These are phyloP conservation scores for Oryzias sinensis DNA, from an alignment of 2,797 vertebrate genomes.

Conservation along the genomic window DNA sequence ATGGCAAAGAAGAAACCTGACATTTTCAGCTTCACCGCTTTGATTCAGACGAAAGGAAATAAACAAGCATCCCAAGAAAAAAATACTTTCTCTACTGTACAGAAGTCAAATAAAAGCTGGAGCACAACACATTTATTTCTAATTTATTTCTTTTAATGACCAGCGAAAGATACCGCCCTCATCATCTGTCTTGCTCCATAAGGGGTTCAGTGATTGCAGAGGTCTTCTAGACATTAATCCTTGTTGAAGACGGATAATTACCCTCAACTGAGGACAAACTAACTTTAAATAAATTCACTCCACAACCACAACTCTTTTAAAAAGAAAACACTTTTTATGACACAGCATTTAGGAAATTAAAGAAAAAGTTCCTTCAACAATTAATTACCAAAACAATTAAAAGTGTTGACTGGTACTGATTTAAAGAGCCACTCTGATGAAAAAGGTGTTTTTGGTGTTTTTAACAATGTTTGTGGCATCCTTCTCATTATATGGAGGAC, in stretches of 20 bases:
- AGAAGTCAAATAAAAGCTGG: constrained; percentile 35
- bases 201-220: constrained; percentile 51
- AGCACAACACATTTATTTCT: constrained; percentile 54
- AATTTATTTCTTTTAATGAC: constrained; percentile 46
- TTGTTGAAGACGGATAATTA: constrained; percentile 53
- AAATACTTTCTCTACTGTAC: constrained; percentile 22
- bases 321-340: not conserved
- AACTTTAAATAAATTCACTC: constrained; percentile 31
- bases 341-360: constrained; percentile 14
- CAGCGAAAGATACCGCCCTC: constrained; percentile 30
- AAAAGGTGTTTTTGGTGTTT: too few relatives aligned
- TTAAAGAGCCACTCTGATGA: too few relatives aligned
- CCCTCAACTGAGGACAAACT: constrained; percentile 38
- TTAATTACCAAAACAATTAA: too few relatives aligned
- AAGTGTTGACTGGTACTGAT: too few relatives aligned
- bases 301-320: constrained; percentile 2
- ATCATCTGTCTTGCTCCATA: constrained; percentile 50
- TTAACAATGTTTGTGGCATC: too few relatives aligned
- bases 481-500: too few relatives aligned
- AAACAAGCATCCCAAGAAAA: not conserved
- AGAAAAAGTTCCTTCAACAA: too few relatives aligned
- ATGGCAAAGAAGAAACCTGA: constrained; percentile 24
- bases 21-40: constrained; percentile 23
- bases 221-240: constrained; percentile 55
- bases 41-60: constrained; percentile 35